Base-by-base conservation (phyloP, 2,888 invertebrate genomes). In the Platypus cylindrus region DNA sequence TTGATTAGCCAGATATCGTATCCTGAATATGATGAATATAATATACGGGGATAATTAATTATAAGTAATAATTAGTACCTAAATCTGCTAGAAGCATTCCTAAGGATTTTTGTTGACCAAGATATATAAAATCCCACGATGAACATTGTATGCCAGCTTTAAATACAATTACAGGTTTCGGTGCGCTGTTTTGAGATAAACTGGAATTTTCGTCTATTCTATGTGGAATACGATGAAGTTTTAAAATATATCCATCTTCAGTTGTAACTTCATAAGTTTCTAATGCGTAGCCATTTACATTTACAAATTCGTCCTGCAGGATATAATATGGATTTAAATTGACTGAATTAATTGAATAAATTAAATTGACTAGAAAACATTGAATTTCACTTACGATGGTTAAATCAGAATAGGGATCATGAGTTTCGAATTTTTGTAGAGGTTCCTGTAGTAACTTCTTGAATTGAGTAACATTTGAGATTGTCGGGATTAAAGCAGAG, bases 201-300 rank as follows among this genome's bases (percentile, higher is more conserved):
- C 5, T 27, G 16, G n/a, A 11, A 4, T 14, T 27, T 12, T 34
- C 28, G 14, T 27, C 14, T 28, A 7, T 34, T 13, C 48, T 45
- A 18, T 45, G 38, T 9, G 57, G 49, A 16, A 64, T 57, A 34
- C 64, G 51, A 44, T 61, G 59, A 11, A 60, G 37, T 26, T 59
- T 56, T 25, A 65, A 44, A 16, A 71, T 56, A 48, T 66, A 73
- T 1, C 69, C 70, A 53, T 73, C 72, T 13, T 58, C 45, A 1
- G 73, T 71, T 8, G 45, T 48, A 1, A 59, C 56, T 3, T 38
- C 35, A 41, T 64, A 60, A 1, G 40, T 45, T 48, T 64, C 63
- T 3, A 50, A 52, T 1, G 58, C 57, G 41, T 59, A 65, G 7
- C 62, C 63, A 30, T 59, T 58, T 34, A 48, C 48, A 33, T 40